Conservation (phyloP, 2,113 vertebrate species). For the Petrocephalus zakoni region DNA sequence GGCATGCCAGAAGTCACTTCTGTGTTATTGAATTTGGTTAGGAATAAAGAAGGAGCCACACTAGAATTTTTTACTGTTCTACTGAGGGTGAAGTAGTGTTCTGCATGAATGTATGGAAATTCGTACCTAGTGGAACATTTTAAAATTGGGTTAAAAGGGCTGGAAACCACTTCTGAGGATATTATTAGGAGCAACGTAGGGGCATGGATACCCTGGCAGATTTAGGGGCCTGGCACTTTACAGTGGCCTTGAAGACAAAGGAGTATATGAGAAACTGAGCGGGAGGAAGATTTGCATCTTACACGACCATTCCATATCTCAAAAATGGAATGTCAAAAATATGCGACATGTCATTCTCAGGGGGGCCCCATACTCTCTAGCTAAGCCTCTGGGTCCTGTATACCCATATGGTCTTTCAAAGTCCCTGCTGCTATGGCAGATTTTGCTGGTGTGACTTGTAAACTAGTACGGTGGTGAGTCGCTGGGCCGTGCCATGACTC, state of each 20-base stretch:
- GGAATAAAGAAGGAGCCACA: not conserved
- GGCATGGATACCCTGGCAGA: not conserved
- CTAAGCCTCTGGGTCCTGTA: not conserved
- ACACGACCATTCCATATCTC: not conserved
- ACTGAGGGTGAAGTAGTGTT: not conserved
- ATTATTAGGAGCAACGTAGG: not conserved
- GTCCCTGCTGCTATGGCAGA: not conserved
- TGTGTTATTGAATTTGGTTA: not conserved
- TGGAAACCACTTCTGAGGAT: not conserved
- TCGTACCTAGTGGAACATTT: not conserved
- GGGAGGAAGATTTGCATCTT: not conserved
- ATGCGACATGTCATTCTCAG: not conserved
- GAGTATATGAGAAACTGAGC: not conserved
- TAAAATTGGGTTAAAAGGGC: not conserved
- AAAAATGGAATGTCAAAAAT: not conserved
- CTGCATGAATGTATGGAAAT: not conserved
- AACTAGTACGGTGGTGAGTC: not conserved
- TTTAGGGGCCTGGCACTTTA: not conserved
- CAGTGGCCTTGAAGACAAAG: not conserved
- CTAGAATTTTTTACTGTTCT: not conserved
- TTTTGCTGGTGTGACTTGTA: not conserved
- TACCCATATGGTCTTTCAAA: not conserved
- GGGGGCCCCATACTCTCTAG: not conserved
- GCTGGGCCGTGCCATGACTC: not conserved
- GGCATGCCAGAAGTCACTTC: not conserved